Evolutionary conservation across 1,140 invertebrate species (phyloP).

Genomic region (Caenorhabditis inopinata): DNA sequence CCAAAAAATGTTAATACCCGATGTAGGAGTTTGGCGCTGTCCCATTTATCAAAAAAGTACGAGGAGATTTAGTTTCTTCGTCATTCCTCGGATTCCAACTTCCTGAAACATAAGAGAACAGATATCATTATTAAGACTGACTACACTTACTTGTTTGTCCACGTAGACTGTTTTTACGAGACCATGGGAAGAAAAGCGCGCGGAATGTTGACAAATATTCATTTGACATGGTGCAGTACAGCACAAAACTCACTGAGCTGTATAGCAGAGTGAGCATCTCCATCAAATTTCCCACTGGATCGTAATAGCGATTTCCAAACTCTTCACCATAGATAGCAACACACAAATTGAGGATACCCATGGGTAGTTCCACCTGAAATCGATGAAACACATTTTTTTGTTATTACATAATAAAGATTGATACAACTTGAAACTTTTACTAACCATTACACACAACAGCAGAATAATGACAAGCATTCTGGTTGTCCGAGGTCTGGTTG

Average conservation of each 20-base stretch:
- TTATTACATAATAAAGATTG: not conserved
- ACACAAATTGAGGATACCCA: conserved; percentile 52
- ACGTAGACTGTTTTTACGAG: not conserved
- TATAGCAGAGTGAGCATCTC: conserved; percentile 56
- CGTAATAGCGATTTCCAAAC: conserved; percentile 52
- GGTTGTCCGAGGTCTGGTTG: conserved; percentile 44
- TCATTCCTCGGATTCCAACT: conserved; percentile 8
- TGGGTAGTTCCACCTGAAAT: conserved; percentile 51
- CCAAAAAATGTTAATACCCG: not conserved
- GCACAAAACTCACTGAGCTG: conserved; percentile 51
- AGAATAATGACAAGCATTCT: conserved; percentile 47
- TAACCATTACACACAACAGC: conserved; percentile 47
- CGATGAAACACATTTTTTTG: not conserved
- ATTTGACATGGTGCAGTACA: conserved; percentile 52
- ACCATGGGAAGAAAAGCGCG: conserved; percentile 44
- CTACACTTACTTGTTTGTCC: not conserved
- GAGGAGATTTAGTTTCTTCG: conserved; percentile 3
- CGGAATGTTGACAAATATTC: conserved; percentile 52
- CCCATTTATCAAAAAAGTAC: conserved; percentile 9
- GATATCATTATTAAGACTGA: not conserved
- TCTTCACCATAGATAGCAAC: conserved; percentile 52
- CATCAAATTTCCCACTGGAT: conserved; percentile 49
- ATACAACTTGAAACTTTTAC: not conserved
- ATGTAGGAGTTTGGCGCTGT: conserved; percentile 12
- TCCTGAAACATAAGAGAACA: not conserved